Evolutionary conservation across 2,113 vertebrate species (phyloP), one percentile per base, ranked within the genome.

Genomic region (Notiomystis cincta): DNA sequence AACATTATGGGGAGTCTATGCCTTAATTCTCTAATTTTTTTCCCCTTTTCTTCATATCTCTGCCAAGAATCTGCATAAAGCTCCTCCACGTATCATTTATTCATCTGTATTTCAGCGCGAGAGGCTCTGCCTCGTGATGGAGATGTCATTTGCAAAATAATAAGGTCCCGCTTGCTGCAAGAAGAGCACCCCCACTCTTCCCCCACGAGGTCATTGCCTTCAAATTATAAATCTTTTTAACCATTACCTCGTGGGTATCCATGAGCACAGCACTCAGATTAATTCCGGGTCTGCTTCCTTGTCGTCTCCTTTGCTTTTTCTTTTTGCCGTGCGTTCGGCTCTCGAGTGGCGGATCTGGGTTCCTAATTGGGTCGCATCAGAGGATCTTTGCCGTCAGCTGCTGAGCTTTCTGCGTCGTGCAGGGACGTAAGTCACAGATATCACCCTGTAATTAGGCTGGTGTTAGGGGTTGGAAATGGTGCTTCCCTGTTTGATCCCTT

Each of bases 291-390:
- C 88, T 61, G 64, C 85, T 75, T 93, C 62, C 45, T 77, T 16
- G 40, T 13, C 6, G 1, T 7, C 75, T 92, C 66, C 82, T 92
- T 89, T 38, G 71, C 76, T 42, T 53, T 69, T 45, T 12, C 54
- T 48, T 54, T 16, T 9, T 33, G 48, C 69, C 14, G 2, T 40
- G 47, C 73, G 31, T 35, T 92, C 81, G 14, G 73, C 81, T 71
- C 87, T 72, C 17, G 77, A 88, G 65, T 9, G 56, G 40, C 20
- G 84, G 80, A 37, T 73, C 92, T 76, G 53, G 92, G 19, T 92
- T 88, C 80, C 90, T 98, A 97, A 97, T 96, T 98, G 97, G 80
- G 87, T 91, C 5, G 58, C 95, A 96, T 96, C 97, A 98, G 96
- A 96, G 96, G 86, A 72, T 80, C 76, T 7, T 70, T 95, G 91